Conservation (phyloP, 2,888 invertebrate genomes). For the Sminthurides aquaticus region DNA sequence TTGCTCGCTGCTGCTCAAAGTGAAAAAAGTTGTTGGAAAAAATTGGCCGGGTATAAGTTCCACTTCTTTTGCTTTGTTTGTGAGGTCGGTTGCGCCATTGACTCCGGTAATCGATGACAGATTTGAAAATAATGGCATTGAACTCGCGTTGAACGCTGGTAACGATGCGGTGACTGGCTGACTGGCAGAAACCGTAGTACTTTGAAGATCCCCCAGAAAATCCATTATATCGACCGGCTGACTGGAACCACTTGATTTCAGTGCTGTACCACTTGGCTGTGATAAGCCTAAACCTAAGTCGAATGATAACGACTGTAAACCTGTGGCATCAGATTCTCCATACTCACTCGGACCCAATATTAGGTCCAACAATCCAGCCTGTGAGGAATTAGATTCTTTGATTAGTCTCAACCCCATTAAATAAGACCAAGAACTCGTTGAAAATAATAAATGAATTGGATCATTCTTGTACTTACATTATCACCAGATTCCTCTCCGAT, state of each 20-base stretch:
- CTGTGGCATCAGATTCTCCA: neutral
- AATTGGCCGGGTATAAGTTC: constrained; percentile 42
- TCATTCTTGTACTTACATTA: too few relatives aligned
- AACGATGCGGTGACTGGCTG: too few relatives aligned
- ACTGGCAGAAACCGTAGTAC: neutral
- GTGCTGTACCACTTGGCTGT: neutral
- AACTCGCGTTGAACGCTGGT: neutral
- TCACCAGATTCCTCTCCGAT: neutral
- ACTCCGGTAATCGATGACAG: constrained; percentile 47
- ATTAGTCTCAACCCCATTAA: too few relatives aligned
- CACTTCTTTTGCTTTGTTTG: constrained; percentile 23
- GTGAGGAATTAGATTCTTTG: too few relatives aligned
- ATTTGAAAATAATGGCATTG: constrained; percentile 52
- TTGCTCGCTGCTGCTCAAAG: constrained; percentile 37
- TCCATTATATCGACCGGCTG: neutral
- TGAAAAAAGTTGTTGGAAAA: constrained; percentile 40
- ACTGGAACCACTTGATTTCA: too few relatives aligned
- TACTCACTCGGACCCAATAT: neutral
- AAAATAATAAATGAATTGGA: too few relatives aligned
- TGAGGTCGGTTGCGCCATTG: constrained; percentile 17
- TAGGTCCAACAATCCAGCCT: too few relatives aligned
- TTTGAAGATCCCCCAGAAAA: neutral
- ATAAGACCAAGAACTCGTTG: too few relatives aligned
- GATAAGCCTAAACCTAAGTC: neutral
- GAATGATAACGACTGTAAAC: neutral